Percentiles rank a stretch among this genome's conserved stretches.
Conservation (phyloP, 2,888 invertebrate genomes). For the Atethmia centrago region DNA sequence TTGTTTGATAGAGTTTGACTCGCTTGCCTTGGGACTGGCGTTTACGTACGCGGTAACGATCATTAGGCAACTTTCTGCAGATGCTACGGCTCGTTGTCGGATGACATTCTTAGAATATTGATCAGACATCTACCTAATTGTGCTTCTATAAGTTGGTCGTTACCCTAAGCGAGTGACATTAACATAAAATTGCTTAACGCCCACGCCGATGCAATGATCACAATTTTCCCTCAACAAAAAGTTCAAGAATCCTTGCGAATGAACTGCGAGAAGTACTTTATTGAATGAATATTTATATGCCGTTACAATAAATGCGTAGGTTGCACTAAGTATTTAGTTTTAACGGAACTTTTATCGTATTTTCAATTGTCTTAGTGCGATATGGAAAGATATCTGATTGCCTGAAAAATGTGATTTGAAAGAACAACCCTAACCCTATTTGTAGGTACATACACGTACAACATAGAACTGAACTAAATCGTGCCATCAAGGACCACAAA, state of each 20-base stretch:
- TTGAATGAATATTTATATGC: slow-evolving; percentile 44
- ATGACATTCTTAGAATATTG: slow-evolving; percentile 50
- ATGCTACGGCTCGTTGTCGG: slow-evolving; percentile 40
- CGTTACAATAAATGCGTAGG: background rate
- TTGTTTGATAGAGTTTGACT: slow-evolving; percentile 70
- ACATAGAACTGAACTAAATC: background rate
- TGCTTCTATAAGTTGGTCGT: slow-evolving; percentile 29
- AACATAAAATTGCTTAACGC: slow-evolving; percentile 48
- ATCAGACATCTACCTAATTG: slow-evolving; percentile 30
- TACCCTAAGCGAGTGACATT: slow-evolving; percentile 46
- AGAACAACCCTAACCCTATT: background rate
- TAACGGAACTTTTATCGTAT: background rate
- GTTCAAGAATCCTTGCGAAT: slow-evolving; percentile 31
- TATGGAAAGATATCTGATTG: too few species aligned
- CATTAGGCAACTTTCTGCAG: slow-evolving; percentile 60
- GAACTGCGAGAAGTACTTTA: slow-evolving; percentile 41
- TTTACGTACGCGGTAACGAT: slow-evolving; percentile 60
- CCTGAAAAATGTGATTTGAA: background rate
- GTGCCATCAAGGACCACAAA: background rate
- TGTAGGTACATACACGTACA: background rate
- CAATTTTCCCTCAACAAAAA: slow-evolving; percentile 32
- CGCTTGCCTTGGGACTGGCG: slow-evolving; percentile 50
- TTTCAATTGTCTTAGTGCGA: too few species aligned
- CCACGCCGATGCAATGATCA: slow-evolving; percentile 31
- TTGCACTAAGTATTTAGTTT: background rate